These are phyloP conservation scores for Acrocephalus kingi DNA, from an alignment of 2,113 vertebrate species.

Conservation along the genomic window DNA sequence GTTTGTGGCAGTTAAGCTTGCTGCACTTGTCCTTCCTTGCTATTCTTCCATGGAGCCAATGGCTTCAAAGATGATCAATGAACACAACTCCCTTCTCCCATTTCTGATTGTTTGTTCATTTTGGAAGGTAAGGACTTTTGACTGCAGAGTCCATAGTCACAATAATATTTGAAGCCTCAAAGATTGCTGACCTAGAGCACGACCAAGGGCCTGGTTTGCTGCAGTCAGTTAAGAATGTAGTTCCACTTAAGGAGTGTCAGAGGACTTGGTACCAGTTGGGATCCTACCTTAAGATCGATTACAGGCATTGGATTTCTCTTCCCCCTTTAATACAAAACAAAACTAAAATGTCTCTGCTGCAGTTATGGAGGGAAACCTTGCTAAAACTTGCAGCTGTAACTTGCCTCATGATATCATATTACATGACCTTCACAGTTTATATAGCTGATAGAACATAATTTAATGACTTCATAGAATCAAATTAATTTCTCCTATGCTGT, in stretches of 20 bases:
- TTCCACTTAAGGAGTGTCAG: not conserved
- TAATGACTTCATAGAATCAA: slow-evolving; percentile 53
- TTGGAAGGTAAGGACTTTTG: slow-evolving; percentile 3
- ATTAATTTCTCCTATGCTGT: slow-evolving; percentile 43
- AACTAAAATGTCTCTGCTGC: not conserved
- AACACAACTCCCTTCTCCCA: not conserved
- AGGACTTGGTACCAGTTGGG: not conserved
- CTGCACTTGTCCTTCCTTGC: not conserved
- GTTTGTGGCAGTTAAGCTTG: not conserved
- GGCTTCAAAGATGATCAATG: not conserved
- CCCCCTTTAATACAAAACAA: not conserved
- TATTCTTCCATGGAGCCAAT: not conserved
- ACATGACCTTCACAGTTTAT: not conserved
- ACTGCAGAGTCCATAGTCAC: not conserved
- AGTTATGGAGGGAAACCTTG: not conserved
- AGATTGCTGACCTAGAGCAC: not conserved
- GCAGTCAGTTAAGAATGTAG: not conserved
- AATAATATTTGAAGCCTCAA: not conserved
- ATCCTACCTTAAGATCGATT: not conserved
- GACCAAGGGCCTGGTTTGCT: not conserved
- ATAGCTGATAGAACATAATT: slow-evolving; percentile 9
- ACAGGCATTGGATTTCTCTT: not conserved
- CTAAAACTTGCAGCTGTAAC: not conserved
- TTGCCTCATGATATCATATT: slow-evolving; percentile 30
- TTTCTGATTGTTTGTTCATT: slow-evolving; percentile 18